Base-by-base conservation (phyloP, 1,140 invertebrate species). In the Varroa destructor region DNA sequence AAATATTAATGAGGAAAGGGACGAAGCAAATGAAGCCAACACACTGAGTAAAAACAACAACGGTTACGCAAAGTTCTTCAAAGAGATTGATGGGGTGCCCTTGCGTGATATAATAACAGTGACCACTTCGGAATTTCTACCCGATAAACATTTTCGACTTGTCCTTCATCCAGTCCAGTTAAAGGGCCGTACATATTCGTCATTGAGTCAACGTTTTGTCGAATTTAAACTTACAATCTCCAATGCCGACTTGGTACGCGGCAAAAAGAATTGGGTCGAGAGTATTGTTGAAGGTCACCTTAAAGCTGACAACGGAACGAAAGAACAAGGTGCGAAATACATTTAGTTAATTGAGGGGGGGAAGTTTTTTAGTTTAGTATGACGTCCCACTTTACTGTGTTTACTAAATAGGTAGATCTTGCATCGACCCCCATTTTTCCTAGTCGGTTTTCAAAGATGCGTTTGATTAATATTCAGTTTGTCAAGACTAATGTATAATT, bases 61-160 rank as follows among this genome's bases (percentile, higher is more conserved):
- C 4, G 46, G 46, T 5, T 51, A 37, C 61, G 61, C 40, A 2
- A 40, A 67, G 40, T 67, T 67, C 36, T 67, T 67, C 61, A 67
- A 67, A 4, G 61, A 67, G 46, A 67, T 46, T 12, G 40, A 67
- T 10, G 61, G 37, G 2, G 61, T 67, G 2, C 8, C 61, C 2
- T 40, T 67, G 2, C 40, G 61, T 14, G 61, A 67, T 37, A 46
- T 67, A 12, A 67, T 67, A 67, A 67, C 46, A 46, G 61, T 67
- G 12, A 46, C 61, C 40, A 67, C 61, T 25, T 46, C 61, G 12
- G 61, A 67, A 3, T 67, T 67, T 37, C 61, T 67, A 2, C 61
- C 61, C 10, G 40, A 67, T 2, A 67, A 67, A 67, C 61, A 67
- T 40, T 67, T 67, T 37, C 61, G 61, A 1, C 61, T 67, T 1